Evolutionary conservation across 2,888 invertebrate species (phyloP).

Genomic region (Agrochola lychnidis): DNA sequence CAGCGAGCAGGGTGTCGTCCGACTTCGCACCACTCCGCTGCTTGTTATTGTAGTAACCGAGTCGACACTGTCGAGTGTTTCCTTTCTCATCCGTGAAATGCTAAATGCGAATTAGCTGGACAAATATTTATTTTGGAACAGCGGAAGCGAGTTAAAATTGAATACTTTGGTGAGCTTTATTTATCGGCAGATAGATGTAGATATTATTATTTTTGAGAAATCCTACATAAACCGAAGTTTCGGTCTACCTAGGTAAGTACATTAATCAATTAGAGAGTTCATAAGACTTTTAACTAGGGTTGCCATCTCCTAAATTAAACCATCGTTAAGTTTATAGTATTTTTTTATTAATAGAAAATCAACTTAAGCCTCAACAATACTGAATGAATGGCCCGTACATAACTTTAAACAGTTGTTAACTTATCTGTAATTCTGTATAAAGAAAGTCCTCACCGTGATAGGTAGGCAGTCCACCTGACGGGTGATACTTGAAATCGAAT

Average conservation of each 20-base stretch:
- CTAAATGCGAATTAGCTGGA: conserved; percentile 89
- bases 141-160: conserved; percentile 81
- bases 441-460: too few species aligned
- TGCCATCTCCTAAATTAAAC: too few species aligned
- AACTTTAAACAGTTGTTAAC: too few species aligned
- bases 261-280: not conserved
- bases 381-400: not conserved
- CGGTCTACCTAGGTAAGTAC: not conserved
- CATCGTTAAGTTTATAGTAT: too few species aligned
- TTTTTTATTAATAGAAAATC: too few species aligned
- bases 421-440: too few species aligned
- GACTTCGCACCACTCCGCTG: conserved; percentile 74
- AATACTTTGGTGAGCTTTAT: conserved; percentile 72
- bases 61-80: conserved; percentile 85
- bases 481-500: too few species aligned
- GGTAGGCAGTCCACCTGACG: not conserved
- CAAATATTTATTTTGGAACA: conserved; percentile 88
- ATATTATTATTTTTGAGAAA: conserved; percentile 1
- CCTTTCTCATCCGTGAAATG: conserved; percentile 84
- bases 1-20: conserved; percentile 67
- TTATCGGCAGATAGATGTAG: conserved; percentile 1
- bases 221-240: not conserved
- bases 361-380: too few species aligned
- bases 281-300: not conserved
- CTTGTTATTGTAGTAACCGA: conserved; percentile 88